Evolutionary conservation across 1,140 invertebrate species (phyloP).

Genomic region (Bombyx mandarina): DNA sequence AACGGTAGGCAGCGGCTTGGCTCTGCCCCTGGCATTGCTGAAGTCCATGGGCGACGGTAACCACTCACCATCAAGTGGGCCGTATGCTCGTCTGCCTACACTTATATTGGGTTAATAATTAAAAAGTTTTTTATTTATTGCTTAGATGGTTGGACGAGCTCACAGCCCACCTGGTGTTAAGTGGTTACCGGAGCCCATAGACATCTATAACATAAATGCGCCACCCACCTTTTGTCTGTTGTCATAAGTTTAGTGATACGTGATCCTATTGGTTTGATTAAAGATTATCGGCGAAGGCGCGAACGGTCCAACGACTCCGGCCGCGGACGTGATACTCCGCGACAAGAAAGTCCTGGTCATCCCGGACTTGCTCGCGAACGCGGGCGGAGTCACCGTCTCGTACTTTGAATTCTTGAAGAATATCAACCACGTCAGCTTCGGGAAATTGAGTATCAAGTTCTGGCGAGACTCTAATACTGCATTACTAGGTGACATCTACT

Average conservation of each 20-base stretch:
- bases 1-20: too few species aligned
- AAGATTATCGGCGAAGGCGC: slow-evolving; percentile 82
- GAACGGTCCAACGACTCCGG: slow-evolving; percentile 90
- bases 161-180: too few species aligned
- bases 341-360: slow-evolving; percentile 85
- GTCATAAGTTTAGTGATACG: background rate
- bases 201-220: too few species aligned
- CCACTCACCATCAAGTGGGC: too few species aligned
- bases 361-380: slow-evolving; percentile 88
- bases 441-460: slow-evolving; percentile 89
- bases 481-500: slow-evolving; percentile 23
- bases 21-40: too few species aligned
- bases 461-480: slow-evolving; percentile 82
- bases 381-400: slow-evolving; percentile 91
- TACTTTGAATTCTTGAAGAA: slow-evolving; percentile 96
- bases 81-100: too few species aligned
- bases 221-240: too few species aligned
- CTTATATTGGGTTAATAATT: too few species aligned
- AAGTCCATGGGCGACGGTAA: too few species aligned
- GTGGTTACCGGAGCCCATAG: too few species aligned
- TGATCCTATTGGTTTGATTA: slow-evolving; percentile 4
- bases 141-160: too few species aligned
- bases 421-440: slow-evolving; percentile 82
- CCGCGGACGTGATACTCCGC: slow-evolving; percentile 82
- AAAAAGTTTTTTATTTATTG: too few species aligned